Percentiles rank a stretch among this genome's conserved stretches.
phyloP scores from a whole-genome alignment of 2,888 invertebrate species.

The Alcis repandata region DNA sequence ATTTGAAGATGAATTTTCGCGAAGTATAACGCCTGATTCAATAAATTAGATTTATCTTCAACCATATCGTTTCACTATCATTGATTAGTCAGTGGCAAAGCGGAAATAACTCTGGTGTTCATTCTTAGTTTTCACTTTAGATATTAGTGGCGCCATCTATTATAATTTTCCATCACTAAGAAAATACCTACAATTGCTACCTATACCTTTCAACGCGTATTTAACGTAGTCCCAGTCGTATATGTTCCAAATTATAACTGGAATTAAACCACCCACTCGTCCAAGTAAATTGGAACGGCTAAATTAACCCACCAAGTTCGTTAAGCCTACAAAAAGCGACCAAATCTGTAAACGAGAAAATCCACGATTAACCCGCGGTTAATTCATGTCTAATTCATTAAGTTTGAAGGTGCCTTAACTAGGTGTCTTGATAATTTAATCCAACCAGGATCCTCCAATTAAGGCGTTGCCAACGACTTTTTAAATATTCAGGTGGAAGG shows the following conservation, averaged over 20 bases:
- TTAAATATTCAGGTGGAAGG: slow-evolving; percentile 83
- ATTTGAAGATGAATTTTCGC: too few relatives aligned
- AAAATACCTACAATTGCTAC: slow-evolving; percentile 20
- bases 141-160: slow-evolving; percentile 31
- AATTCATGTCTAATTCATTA: slow-evolving; percentile 85
- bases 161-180: slow-evolving; percentile 7
- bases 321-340: slow-evolving; percentile 38
- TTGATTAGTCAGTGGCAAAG: too few relatives aligned
- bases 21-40: too few relatives aligned
- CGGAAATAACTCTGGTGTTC: too few relatives aligned
- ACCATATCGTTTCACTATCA: too few relatives aligned
- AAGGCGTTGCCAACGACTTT: slow-evolving; percentile 85
- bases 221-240: neutral
- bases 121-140: neutral
- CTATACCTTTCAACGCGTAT: neutral
- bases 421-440: slow-evolving; percentile 87
- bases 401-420: slow-evolving; percentile 80
- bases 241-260: slow-evolving; percentile 11
- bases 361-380: slow-evolving; percentile 58
- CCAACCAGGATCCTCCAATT: slow-evolving; percentile 84
- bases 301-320: slow-evolving; percentile 29
- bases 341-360: slow-evolving; percentile 47
- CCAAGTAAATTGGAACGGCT: slow-evolving; percentile 46
- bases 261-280: slow-evolving; percentile 23
- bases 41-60: too few relatives aligned